phyloP scores from a whole-genome alignment of 2,113 vertebrate species.

The Epinephelus lanceolatus region DNA sequence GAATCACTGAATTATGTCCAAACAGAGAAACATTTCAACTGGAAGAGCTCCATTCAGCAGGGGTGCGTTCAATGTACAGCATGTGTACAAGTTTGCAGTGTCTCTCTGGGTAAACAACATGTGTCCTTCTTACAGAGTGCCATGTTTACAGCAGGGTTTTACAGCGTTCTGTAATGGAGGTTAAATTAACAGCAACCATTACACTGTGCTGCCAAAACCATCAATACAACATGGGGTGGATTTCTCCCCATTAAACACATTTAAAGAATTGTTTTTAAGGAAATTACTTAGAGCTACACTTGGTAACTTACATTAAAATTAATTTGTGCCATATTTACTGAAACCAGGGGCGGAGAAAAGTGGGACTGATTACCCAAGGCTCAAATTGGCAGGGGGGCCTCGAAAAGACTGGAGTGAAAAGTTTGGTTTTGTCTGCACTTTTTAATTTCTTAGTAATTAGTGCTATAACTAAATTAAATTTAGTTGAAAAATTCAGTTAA shows the following conservation, averaged over 20 bases:
- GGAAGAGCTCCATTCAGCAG: background rate
- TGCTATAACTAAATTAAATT: too few species aligned
- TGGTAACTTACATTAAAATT: too few species aligned
- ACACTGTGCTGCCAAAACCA: background rate
- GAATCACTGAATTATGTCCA: conserved; percentile 3
- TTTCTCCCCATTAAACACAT: background rate
- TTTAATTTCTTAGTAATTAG: too few species aligned
- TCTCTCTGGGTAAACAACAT: background rate
- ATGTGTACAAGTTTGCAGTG: background rate
- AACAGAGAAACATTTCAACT: background rate
- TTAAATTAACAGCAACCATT: background rate
- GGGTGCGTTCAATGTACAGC: background rate
- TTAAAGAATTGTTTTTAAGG: too few species aligned
- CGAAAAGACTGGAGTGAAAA: too few species aligned
- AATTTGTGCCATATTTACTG: too few species aligned
- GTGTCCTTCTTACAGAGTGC: background rate
- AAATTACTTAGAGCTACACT: too few species aligned
- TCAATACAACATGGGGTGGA: background rate
- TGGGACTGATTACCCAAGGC: too few species aligned
- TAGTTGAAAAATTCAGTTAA: too few species aligned
- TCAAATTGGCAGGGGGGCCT: too few species aligned
- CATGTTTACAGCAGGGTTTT: background rate
- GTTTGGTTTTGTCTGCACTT: too few species aligned
- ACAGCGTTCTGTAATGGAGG: background rate
- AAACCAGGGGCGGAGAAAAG: too few species aligned